Conservation (phyloP, 2,888 invertebrate genomes). For the Microdon myrmicae region DNA sequence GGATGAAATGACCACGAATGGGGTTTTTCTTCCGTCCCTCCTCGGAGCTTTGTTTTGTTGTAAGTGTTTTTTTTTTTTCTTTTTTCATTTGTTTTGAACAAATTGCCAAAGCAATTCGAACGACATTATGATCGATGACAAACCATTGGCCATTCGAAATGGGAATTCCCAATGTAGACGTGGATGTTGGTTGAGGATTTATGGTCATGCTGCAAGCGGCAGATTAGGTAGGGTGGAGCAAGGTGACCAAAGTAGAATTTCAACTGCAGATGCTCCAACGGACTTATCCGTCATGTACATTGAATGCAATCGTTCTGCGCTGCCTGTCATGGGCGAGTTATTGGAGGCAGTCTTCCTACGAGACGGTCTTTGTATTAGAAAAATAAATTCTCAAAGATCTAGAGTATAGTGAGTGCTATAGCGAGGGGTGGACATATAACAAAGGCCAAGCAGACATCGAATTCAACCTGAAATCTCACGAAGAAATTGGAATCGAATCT, state of each 20-base stretch:
- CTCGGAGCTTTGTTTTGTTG: no score
- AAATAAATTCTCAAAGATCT: no score
- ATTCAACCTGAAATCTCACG: no score
- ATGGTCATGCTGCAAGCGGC: conserved; percentile 40
- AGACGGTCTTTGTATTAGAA: no score
- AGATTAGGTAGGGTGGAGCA: conserved; percentile 33
- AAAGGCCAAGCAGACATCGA: no score
- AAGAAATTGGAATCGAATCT: conserved; percentile 39
- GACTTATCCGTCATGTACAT: conserved; percentile 46
- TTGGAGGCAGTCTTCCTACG: no score
- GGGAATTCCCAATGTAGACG: conserved; percentile 50
- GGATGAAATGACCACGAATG: conserved; percentile 28
- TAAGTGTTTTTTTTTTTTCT: conserved; percentile 20
- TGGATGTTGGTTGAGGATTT: conserved; percentile 50
- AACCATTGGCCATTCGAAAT: conserved; percentile 48
- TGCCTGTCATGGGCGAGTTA: no score
- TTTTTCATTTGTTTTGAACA: conserved; percentile 49
- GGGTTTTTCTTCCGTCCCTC: no score
- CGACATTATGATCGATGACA: conserved; percentile 53
- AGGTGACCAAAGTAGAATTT: conserved; percentile 34
- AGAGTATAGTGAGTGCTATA: no score
- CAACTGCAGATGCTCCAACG: conserved; percentile 36
- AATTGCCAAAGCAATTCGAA: conserved; percentile 52
- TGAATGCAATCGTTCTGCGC: conserved; percentile 17
- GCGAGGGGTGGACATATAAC: no score